Evolutionary conservation across 1,140 invertebrate species (phyloP).

Genomic region (Triops longicaudatus): DNA sequence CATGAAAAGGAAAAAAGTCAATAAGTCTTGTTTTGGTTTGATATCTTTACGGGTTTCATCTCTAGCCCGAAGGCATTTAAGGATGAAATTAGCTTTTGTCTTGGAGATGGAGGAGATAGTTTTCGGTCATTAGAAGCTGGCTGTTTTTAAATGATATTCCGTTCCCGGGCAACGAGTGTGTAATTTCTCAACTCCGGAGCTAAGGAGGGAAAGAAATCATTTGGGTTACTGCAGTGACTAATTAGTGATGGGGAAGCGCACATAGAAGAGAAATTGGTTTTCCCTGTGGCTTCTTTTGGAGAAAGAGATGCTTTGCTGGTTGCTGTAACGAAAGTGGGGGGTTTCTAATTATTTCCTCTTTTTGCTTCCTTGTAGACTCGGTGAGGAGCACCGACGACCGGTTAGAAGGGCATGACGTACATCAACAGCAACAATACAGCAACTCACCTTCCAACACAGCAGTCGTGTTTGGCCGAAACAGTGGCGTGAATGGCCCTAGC

Average conservation of each 20-base stretch:
- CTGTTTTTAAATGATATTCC: not conserved
- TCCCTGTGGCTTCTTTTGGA: not conserved
- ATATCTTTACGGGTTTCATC: not conserved
- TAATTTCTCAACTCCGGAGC: not conserved
- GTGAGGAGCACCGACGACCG: not conserved
- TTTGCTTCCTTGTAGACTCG: not conserved
- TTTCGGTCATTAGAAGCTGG: not conserved
- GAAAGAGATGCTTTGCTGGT: constrained; percentile 1
- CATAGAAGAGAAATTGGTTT: not conserved
- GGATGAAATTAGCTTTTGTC: not conserved
- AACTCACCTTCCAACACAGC: not conserved
- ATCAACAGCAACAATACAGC: constrained; percentile 5
- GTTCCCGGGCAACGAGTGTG: constrained; percentile 2
- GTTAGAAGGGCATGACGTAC: constrained; percentile 1
- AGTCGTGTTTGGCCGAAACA: not conserved
- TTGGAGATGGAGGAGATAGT: not conserved
- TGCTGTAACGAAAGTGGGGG: not conserved
- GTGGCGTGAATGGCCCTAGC: constrained; percentile 4
- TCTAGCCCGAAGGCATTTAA: not conserved
- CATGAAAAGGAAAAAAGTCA: no score
- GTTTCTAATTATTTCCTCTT: not conserved
- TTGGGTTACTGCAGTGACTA: not conserved
- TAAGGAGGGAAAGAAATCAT: constrained; percentile 7
- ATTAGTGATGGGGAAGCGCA: not conserved
- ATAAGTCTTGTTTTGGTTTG: not conserved